Percentiles rank a stretch among this genome's conserved stretches.
phyloP scores from a whole-genome alignment of 2,113 vertebrate species.

The Sceloporus tristichus region DNA sequence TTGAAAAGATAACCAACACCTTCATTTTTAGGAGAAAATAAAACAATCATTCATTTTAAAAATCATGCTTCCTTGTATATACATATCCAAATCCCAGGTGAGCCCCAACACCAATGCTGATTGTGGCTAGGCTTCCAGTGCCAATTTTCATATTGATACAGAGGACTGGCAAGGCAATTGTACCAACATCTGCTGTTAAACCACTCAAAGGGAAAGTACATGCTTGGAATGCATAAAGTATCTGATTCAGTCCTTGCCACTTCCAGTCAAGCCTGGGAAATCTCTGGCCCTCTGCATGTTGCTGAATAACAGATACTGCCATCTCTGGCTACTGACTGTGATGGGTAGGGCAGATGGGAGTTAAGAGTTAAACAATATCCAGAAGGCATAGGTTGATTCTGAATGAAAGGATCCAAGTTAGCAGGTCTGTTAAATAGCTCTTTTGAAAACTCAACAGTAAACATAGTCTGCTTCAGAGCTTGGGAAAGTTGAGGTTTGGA shows the following conservation, averaged over 20 bases:
- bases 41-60: neutral
- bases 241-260: neutral
- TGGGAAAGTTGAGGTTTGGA: neutral
- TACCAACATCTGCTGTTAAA: constrained; percentile 2
- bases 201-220: neutral
- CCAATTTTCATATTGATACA: neutral
- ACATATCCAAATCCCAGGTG: neutral
- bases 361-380: neutral
- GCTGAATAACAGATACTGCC: neutral
- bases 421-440: neutral
- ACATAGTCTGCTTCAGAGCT: neutral
- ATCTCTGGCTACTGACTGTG: neutral
- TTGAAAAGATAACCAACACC: neutral
- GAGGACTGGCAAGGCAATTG: neutral
- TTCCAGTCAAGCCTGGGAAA: neutral
- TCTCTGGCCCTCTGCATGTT: neutral
- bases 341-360: neutral
- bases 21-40: neutral
- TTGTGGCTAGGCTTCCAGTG: neutral
- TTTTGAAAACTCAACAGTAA: neutral
- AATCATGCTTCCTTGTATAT: neutral
- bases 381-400: neutral
- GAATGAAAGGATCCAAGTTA: neutral
- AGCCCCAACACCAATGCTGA: neutral
- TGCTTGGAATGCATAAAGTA: neutral